These are phyloP conservation scores for Psilanteris sp. DNA, from an alignment of 1,140 invertebrate genomes.

Conservation along the genomic window DNA sequence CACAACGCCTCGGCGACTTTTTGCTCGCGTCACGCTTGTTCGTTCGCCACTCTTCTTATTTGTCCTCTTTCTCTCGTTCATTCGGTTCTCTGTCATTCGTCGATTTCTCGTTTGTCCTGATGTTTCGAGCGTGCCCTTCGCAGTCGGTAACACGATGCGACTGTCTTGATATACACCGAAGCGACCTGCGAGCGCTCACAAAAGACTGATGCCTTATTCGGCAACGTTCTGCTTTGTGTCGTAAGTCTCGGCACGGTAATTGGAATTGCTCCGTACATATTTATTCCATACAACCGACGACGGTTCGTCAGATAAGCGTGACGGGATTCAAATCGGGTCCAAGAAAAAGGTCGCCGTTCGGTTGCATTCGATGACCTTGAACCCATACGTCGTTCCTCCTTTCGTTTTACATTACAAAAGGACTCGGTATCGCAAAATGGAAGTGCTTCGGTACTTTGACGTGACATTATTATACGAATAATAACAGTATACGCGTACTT, in stretches of 20 bases:
- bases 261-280: constrained; percentile 45
- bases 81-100: constrained; percentile 58
- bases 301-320: constrained; percentile 39
- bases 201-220: constrained; percentile 63
- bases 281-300: constrained; percentile 12
- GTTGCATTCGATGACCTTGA: neutral
- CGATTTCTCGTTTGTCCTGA: constrained; percentile 63
- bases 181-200: constrained; percentile 31
- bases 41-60: constrained; percentile 54
- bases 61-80: constrained; percentile 36
- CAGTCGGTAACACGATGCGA: constrained; percentile 58
- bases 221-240: constrained; percentile 53
- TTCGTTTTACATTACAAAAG: no score
- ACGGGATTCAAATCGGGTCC: constrained; percentile 30
- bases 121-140: constrained; percentile 58
- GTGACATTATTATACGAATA: constrained; percentile 29
- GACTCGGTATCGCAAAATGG: no score
- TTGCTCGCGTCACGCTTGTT: constrained; percentile 37
- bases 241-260: constrained; percentile 41
- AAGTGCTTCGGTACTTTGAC: no score
- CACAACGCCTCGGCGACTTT: constrained; percentile 47
- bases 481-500: constrained; percentile 31
- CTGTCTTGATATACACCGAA: constrained; percentile 40
- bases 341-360: no score
- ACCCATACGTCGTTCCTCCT: neutral